phyloP scores from a whole-genome alignment of 2,113 vertebrate species.

The Nycticorax nycticorax region DNA sequence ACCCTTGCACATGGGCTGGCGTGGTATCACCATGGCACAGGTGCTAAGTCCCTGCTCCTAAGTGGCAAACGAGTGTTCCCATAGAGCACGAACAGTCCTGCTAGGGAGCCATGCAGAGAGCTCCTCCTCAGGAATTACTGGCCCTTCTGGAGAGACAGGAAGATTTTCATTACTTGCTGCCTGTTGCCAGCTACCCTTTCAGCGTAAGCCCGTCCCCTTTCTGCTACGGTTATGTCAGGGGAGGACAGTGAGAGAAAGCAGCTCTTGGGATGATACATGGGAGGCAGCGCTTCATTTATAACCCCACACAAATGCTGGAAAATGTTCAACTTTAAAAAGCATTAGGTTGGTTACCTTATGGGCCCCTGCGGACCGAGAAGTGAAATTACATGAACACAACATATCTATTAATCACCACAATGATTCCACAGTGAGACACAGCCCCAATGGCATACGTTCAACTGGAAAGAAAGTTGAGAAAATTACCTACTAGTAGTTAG shows the following conservation, averaged over 20 bases:
- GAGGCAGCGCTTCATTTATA: conserved; percentile 70
- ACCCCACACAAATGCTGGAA: conserved; percentile 68
- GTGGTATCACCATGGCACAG: background rate
- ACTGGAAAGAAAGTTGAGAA: conserved; percentile 21
- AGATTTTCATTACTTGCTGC: conserved; percentile 36
- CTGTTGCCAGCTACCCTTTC: conserved; percentile 29
- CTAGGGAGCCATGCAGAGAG: background rate
- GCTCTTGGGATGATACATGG: conserved; percentile 70
- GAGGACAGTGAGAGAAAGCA: conserved; percentile 76
- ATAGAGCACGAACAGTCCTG: background rate
- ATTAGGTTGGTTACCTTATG: conserved; percentile 69
- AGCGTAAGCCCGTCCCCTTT: conserved; percentile 47
- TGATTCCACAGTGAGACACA: conserved; percentile 60
- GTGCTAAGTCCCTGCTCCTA: background rate
- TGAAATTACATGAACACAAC: conserved; percentile 66
- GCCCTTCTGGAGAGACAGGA: background rate
- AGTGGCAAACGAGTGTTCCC: background rate
- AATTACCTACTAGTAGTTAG: background rate
- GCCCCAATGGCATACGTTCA: conserved; percentile 11
- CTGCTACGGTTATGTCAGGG: conserved; percentile 61
- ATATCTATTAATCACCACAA: conserved; percentile 68
- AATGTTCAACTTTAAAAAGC: conserved; percentile 71
- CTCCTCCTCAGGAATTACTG: background rate
- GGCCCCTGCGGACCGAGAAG: conserved; percentile 62
- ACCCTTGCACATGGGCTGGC: fast-evolving